Evolutionary conservation across 1,140 invertebrate genomes (phyloP).

Genomic region (Cheumatopsyche charites): DNA sequence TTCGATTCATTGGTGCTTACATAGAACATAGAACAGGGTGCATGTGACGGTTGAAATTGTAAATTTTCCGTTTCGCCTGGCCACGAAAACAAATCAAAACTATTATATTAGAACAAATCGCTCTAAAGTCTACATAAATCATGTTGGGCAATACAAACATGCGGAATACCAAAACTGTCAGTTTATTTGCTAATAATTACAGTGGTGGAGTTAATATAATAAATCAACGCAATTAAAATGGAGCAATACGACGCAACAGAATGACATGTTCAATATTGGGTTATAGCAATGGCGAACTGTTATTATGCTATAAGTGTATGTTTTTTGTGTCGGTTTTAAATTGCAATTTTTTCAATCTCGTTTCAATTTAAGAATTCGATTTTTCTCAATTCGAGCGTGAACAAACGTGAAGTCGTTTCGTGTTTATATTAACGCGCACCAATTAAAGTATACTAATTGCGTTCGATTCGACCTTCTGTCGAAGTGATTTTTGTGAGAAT

Average conservation of each 20-base stretch:
- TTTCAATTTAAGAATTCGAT: not conserved
- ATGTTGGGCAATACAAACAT: conserved; percentile 6
- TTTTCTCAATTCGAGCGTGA: conserved; percentile 17
- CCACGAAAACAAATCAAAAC: not conserved
- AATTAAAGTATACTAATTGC: conserved; percentile 14
- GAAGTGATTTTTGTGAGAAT: conserved; percentile 10
- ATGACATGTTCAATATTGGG: conserved; percentile 2
- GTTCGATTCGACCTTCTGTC: not conserved
- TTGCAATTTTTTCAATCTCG: not conserved
- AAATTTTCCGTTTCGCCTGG: no score
- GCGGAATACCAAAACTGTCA: not conserved
- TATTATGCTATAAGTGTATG: not conserved
- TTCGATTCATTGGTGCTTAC: no score
- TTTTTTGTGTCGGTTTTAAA: not conserved
- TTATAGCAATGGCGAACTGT: not conserved
- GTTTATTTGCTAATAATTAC: conserved; percentile 9
- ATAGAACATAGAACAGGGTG: no score
- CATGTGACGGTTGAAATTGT: no score
- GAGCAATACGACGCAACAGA: not conserved
- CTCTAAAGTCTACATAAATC: not conserved
- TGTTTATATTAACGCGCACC: conserved; percentile 7
- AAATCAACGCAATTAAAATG: conserved; percentile 4
- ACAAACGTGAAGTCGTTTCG: conserved; percentile 16
- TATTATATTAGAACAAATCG: not conserved
- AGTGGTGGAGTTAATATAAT: not conserved